Evolutionary conservation across 2,113 vertebrate species (phyloP).

Genomic region (Condylura cristata): DNA sequence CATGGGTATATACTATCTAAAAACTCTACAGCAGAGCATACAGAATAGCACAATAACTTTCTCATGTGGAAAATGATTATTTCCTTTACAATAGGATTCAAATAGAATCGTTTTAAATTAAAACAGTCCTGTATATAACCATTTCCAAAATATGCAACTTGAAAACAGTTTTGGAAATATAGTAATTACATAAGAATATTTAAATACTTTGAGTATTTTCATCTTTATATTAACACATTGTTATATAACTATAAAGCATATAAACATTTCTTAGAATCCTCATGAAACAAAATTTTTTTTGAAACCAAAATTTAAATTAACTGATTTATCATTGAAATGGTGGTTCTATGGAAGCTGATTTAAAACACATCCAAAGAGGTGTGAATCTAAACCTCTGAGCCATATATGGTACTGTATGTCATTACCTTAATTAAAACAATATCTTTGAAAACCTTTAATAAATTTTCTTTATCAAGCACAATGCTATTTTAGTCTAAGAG

Average conservation of each 20-base stretch:
- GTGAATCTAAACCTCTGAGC: too few relatives aligned
- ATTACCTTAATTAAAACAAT: too few relatives aligned
- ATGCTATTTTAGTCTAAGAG: background rate
- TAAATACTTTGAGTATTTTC: background rate
- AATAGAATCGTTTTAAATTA: background rate
- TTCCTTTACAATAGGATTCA: background rate
- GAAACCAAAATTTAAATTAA: background rate
- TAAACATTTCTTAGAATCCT: background rate
- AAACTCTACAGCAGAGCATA: background rate
- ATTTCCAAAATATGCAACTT: constrained; percentile 1
- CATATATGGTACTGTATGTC: too few relatives aligned
- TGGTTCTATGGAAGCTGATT: background rate
- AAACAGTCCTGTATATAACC: background rate
- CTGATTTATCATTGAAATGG: background rate
- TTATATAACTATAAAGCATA: background rate
- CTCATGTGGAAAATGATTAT: background rate
- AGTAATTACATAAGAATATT: background rate
- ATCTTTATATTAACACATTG: background rate
- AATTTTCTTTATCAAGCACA: background rate
- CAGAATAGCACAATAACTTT: background rate
- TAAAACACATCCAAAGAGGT: background rate
- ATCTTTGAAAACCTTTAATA: background rate
- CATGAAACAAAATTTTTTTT: background rate
- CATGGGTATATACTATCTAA: background rate
- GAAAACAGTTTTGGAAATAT: background rate